Percentiles rank a stretch among this genome's conserved stretches.
phyloP scores from a whole-genome alignment of 2,797 vertebrate species.

The Microchirus variegatus region DNA sequence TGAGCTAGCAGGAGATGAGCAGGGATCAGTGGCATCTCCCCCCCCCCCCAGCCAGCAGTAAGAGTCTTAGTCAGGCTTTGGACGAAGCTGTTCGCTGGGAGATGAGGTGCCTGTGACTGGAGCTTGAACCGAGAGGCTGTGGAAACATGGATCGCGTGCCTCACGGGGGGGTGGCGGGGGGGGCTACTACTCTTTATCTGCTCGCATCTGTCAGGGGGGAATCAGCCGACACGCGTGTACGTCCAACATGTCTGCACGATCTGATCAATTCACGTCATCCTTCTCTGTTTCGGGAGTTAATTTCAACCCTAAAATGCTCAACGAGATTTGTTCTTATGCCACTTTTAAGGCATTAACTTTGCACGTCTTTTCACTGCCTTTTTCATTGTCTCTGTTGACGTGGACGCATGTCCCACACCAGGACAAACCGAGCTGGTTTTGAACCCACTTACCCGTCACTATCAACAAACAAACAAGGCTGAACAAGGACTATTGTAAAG shows the following conservation, averaged over 20 bases:
- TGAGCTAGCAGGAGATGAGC: conserved; percentile 68
- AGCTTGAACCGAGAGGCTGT: conserved; percentile 32
- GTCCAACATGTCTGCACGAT: conserved; percentile 23
- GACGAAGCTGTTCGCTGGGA: conserved; percentile 46
- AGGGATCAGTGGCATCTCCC: conserved; percentile 67
- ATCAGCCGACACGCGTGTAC: conserved; percentile 48
- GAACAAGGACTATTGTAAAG: conserved; percentile 38
- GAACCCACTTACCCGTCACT: conserved; percentile 15
- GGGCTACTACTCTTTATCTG: conserved; percentile 43
- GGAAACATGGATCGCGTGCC: conserved; percentile 46
- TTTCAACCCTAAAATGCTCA: conserved; percentile 26
- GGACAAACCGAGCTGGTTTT: conserved; percentile 11
- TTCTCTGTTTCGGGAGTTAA: background rate
- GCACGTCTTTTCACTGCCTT: conserved; percentile 13
- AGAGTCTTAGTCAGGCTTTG: conserved; percentile 72
- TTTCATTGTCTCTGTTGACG: conserved; percentile 10
- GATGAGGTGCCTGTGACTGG: conserved; percentile 43
- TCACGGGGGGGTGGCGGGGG: conserved; percentile 20
- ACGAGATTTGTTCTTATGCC: conserved; percentile 26
- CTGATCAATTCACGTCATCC: conserved; percentile 4
- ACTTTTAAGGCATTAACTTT: too few relatives aligned
- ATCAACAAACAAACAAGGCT: conserved; percentile 45
- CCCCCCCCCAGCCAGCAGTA: conserved; percentile 48
- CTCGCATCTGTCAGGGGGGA: conserved; percentile 46
- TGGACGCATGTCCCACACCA: background rate